These are phyloP conservation scores for Diorhabda carinulata DNA, from an alignment of 1,140 invertebrate species.

Conservation along the genomic window DNA sequence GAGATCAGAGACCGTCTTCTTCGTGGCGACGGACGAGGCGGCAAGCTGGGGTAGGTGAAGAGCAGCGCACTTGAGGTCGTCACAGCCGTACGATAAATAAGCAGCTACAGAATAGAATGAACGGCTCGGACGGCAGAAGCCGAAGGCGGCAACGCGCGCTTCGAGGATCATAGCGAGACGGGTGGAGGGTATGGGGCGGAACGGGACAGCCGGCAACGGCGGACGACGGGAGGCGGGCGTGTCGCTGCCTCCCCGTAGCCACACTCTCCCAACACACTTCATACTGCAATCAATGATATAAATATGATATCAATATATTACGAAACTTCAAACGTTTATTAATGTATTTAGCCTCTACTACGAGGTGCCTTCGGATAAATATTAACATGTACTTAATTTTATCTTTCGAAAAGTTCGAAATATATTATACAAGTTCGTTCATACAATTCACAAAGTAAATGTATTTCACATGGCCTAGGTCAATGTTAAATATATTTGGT, in stretches of 20 bases:
- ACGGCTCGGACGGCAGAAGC: conserved; percentile 38
- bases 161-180: conserved; percentile 36
- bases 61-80: conserved; percentile 43
- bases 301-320: neutral
- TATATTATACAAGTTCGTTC: too few relatives aligned
- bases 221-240: conserved; percentile 42
- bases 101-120: conserved; percentile 44
- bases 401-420: too few relatives aligned
- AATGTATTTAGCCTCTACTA: too few relatives aligned
- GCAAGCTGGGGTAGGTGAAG: conserved; percentile 19
- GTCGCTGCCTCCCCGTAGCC: conserved; percentile 40
- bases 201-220: conserved; percentile 41
- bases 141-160: conserved; percentile 40
- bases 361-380: too few relatives aligned
- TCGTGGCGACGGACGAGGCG: conserved; percentile 17
- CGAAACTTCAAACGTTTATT: too few relatives aligned
- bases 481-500: too few relatives aligned
- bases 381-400: too few relatives aligned
- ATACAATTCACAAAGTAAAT: too few relatives aligned
- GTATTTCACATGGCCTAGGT: too few relatives aligned
- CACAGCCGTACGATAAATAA: conserved; percentile 48
- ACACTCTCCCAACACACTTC: conserved; percentile 10
- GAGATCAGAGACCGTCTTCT: conserved; percentile 15
- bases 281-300: conserved; percentile 20
- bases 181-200: conserved; percentile 37